A percentile compares a stretch with the other conserved stretches of the same genome.
Conservation (phyloP, 2,888 invertebrate genomes). For the Deilephila porcellus region DNA sequence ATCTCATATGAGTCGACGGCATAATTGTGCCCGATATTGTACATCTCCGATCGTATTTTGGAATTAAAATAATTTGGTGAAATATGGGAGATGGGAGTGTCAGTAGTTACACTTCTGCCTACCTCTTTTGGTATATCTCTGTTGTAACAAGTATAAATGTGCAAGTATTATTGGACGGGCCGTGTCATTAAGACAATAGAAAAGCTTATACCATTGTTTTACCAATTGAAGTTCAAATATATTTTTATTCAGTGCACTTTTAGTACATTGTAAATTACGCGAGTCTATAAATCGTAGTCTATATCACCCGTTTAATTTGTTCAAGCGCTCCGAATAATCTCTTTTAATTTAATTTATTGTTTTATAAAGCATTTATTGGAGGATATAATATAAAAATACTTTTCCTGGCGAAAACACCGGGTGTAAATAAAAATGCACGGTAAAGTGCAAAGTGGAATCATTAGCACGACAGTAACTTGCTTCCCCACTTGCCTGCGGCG, state of each 20-base stretch:
- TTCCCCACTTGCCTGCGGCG: constrained; percentile 9
- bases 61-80: too few relatives aligned
- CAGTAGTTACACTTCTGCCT: too few relatives aligned
- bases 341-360: constrained; percentile 9
- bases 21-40: too few relatives aligned
- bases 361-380: neutral
- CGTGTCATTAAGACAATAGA: neutral
- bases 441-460: constrained; percentile 14
- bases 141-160: too few relatives aligned
- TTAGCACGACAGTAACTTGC: constrained; percentile 9
- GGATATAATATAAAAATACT: neutral
- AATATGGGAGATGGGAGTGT: too few relatives aligned
- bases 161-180: neutral
- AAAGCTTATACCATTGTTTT: neutral
- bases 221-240: neutral
- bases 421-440: neutral
- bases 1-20: too few relatives aligned
- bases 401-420: too few relatives aligned
- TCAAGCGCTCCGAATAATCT: constrained; percentile 3
- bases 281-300: constrained; percentile 14
- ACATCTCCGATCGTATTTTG: too few relatives aligned
- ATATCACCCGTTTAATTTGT: constrained; percentile 5
- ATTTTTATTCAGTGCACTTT: constrained; percentile 1
- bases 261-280: neutral
- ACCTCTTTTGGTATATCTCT: too few relatives aligned